Percentiles rank a stretch among this genome's conserved stretches.
phyloP scores from a whole-genome alignment of 2,888 invertebrate genomes.

The Lymantria monacha region DNA sequence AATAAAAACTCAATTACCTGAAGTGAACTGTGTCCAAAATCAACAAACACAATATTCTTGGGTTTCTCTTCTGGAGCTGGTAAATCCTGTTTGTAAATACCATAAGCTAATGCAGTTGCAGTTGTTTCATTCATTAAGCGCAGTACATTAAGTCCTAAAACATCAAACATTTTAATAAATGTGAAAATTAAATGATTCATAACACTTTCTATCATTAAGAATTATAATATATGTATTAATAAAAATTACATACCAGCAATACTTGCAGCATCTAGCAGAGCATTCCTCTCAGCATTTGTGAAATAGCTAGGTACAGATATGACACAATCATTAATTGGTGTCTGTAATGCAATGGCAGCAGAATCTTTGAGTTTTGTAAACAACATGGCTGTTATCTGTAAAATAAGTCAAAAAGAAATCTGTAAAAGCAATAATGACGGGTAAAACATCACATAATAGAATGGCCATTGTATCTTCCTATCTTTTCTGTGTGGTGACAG shows the following conservation, averaged over 20 bases:
- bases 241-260: slow-evolving; percentile 86
- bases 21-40: slow-evolving; percentile 95
- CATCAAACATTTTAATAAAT: background rate
- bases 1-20: slow-evolving; percentile 79
- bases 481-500: too few species aligned
- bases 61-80: slow-evolving; percentile 94
- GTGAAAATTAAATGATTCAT: background rate
- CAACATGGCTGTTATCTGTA: slow-evolving; percentile 93
- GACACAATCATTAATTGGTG: slow-evolving; percentile 96
- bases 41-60: slow-evolving; percentile 97
- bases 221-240: too few species aligned
- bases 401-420: slow-evolving; percentile 11
- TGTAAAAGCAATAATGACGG: background rate
- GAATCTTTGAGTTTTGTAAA: slow-evolving; percentile 97
- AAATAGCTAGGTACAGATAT: slow-evolving; percentile 97
- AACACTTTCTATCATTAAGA: too few species aligned
- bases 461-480: too few species aligned
- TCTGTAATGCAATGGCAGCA: slow-evolving; percentile 92
- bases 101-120: slow-evolving; percentile 97
- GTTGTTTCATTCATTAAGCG: slow-evolving; percentile 98
- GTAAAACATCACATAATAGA: too few species aligned
- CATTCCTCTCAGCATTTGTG: slow-evolving; percentile 96
- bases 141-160: slow-evolving; percentile 91
- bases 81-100: slow-evolving; percentile 98
- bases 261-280: slow-evolving; percentile 94